A percentile compares a stretch with the other conserved stretches of the same genome.
phyloP scores from a whole-genome alignment of 2,113 vertebrate species.

The Microtus montanus region DNA sequence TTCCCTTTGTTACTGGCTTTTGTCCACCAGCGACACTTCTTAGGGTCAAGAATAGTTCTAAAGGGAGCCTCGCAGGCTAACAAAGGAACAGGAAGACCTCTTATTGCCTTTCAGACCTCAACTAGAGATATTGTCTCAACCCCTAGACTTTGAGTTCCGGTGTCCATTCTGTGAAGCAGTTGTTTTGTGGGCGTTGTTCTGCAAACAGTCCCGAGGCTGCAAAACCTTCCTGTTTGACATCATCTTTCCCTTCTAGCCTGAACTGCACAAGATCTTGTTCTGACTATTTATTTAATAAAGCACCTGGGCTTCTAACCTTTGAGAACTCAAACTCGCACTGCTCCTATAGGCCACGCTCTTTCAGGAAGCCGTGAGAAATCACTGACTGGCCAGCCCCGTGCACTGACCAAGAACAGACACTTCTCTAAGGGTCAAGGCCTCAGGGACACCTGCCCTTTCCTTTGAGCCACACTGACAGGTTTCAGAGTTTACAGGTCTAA shows the following conservation, averaged over 20 bases:
- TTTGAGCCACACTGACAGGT: background rate
- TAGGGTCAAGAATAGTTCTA: background rate
- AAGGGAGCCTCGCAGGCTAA: background rate
- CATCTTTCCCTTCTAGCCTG: background rate
- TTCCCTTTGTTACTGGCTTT: background rate
- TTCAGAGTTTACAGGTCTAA: background rate
- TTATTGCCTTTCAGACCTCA: background rate
- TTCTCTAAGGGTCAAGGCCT: background rate
- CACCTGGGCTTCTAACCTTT: background rate
- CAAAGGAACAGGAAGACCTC: background rate
- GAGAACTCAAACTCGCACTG: background rate
- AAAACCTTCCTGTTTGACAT: background rate
- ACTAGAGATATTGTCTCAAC: background rate
- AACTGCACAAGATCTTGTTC: background rate
- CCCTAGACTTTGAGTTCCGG: background rate
- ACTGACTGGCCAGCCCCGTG: background rate
- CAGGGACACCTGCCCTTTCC: background rate
- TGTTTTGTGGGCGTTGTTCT: background rate
- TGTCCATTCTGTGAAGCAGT: background rate
- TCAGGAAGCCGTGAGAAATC: background rate
- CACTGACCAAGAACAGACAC: background rate
- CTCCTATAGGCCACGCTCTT: background rate
- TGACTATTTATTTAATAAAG: background rate
- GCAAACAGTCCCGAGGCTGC: background rate
- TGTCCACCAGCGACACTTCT: background rate